phyloP scores from a whole-genome alignment of 2,888 invertebrate genomes.

The Imbricaverruca yamaguchii region DNA sequence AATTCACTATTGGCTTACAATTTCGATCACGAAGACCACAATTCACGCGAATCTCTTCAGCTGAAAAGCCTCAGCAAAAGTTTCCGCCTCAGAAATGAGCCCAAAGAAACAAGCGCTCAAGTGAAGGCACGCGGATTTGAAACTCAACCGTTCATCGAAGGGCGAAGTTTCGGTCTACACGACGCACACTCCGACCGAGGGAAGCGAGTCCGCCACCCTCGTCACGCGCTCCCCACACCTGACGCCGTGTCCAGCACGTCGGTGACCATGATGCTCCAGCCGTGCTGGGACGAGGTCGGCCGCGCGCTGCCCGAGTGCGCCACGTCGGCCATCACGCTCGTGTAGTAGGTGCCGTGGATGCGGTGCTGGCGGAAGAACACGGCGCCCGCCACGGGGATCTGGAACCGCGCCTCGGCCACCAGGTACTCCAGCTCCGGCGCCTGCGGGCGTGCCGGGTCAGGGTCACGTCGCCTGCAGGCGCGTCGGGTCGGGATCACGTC shows the following conservation, averaged over 20 bases:
- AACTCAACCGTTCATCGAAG: too few species aligned
- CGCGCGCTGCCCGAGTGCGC: conserved; percentile 48
- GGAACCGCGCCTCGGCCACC: conserved; percentile 32
- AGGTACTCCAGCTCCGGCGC: background rate
- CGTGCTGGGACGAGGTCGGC: conserved; percentile 58
- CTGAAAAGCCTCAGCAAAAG: too few species aligned
- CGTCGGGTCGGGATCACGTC: background rate
- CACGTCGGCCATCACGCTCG: conserved; percentile 61
- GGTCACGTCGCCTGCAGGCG: too few species aligned
- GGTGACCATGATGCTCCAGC: conserved; percentile 82
- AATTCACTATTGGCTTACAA: too few species aligned
- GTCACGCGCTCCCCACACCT: conserved; percentile 36
- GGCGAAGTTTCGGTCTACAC: too few species aligned
- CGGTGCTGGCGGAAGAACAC: conserved; percentile 55
- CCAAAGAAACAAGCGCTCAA: too few species aligned
- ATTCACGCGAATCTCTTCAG: too few species aligned
- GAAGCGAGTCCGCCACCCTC: too few species aligned
- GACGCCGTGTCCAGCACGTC: conserved; percentile 72
- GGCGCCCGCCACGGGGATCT: conserved; percentile 59
- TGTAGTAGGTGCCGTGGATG: conserved; percentile 32
- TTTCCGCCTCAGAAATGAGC: too few species aligned
- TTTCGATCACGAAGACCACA: too few species aligned
- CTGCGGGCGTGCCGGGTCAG: background rate
- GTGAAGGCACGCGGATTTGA: too few species aligned
- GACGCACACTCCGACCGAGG: too few species aligned